phyloP scores from a whole-genome alignment of 2,797 vertebrate species.

The Sebastes hubbsi region DNA sequence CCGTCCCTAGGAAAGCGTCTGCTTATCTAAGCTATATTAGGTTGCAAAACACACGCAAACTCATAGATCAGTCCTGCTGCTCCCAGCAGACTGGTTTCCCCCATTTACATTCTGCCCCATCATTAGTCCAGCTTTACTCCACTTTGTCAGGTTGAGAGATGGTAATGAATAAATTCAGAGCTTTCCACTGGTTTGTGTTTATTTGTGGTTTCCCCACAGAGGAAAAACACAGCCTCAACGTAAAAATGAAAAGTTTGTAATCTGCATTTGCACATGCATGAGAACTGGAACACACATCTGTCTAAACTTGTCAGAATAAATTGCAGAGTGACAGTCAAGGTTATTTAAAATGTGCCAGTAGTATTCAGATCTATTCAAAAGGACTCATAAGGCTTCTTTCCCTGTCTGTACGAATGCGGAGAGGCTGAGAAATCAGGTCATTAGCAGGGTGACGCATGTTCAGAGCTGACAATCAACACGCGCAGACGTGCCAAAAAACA shows the following conservation, averaged over 20 bases:
- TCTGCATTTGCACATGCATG: constrained; percentile 58
- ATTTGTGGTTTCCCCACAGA: constrained; percentile 31
- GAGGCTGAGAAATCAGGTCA: constrained; percentile 16
- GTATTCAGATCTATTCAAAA: constrained; percentile 30
- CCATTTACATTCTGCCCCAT: constrained; percentile 59
- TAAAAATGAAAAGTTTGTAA: constrained; percentile 10
- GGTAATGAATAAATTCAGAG: constrained; percentile 61
- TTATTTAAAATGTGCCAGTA: constrained; percentile 28
- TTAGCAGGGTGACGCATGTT: constrained; percentile 36
- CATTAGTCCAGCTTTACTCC: constrained; percentile 67
- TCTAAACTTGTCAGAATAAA: constrained; percentile 39
- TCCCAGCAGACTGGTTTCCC: constrained; percentile 46
- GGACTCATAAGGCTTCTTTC: neutral
- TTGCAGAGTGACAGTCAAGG: constrained; percentile 22
- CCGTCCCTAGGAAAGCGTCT: constrained; percentile 21
- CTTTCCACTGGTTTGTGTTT: constrained; percentile 34
- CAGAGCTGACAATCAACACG: constrained; percentile 1
- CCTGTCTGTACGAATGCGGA: neutral
- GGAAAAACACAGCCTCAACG: neutral
- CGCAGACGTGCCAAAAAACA: neutral
- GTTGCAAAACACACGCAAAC: constrained; percentile 53
- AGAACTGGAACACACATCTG: constrained; percentile 39
- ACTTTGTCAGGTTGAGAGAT: constrained; percentile 63
- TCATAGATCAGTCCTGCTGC: constrained; percentile 48
- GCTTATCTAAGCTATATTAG: constrained; percentile 54